These are phyloP conservation scores for Margarornis squamiger DNA, from an alignment of 2,797 vertebrate species.

Conservation along the genomic window DNA sequence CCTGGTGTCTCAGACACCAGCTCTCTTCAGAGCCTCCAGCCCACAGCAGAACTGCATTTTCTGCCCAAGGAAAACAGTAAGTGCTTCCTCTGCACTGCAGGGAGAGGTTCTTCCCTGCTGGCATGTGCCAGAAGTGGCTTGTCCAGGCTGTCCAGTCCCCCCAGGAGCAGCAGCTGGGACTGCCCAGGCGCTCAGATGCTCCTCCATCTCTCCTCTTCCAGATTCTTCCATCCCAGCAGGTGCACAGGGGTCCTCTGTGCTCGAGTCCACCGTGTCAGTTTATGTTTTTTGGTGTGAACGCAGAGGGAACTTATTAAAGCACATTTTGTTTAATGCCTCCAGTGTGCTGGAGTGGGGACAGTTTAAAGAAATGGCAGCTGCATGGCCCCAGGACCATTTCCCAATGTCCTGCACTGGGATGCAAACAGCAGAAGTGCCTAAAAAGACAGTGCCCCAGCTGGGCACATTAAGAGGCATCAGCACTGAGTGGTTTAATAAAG, in stretches of 20 bases:
- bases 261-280: neutral
- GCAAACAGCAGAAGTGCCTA: neutral
- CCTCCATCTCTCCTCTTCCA: neutral
- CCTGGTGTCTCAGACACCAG: neutral
- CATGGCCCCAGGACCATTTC: neutral
- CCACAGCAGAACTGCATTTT: neutral
- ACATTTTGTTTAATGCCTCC: neutral
- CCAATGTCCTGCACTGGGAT: neutral
- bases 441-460: neutral
- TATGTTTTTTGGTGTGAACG: neutral
- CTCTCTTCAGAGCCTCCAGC: neutral
- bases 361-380: slow-evolving; percentile 26
- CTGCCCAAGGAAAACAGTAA: too few species aligned
- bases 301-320: neutral
- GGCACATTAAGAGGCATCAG: neutral
- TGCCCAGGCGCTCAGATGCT: neutral
- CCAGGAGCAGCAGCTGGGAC: neutral
- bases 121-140: rapidly evolving
- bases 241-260: too few species aligned
- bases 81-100: neutral
- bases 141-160: rapidly evolving
- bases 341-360: neutral
- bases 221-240: neutral
- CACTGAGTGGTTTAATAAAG: neutral
- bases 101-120: neutral